phyloP scores from a whole-genome alignment of 2,888 invertebrate species.

The Drosophila picticornis region DNA sequence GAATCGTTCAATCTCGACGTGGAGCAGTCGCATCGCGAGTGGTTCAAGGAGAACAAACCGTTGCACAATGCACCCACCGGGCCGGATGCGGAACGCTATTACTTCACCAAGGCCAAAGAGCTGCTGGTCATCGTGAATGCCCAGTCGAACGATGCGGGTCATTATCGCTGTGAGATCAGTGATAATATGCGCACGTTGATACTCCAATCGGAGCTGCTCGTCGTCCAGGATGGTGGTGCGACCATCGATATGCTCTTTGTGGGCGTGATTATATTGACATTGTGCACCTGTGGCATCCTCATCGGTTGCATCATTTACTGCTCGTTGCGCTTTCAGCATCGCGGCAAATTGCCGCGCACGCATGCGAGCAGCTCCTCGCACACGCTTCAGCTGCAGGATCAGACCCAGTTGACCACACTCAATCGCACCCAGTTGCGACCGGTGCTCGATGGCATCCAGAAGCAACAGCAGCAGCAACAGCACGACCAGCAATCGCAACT shows the following conservation, averaged over 20 bases:
- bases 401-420: constrained; percentile 80
- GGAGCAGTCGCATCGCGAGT: constrained; percentile 85
- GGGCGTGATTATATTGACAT: constrained; percentile 95
- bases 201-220: constrained; percentile 76
- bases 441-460: constrained; percentile 49
- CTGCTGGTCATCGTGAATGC: constrained; percentile 94
- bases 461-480: constrained; percentile 34
- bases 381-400: constrained; percentile 70
- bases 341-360: constrained; percentile 65
- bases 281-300: constrained; percentile 91
- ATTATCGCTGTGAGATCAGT: constrained; percentile 95
- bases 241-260: constrained; percentile 86
- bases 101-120: constrained; percentile 94
- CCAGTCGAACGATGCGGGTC: constrained; percentile 91
- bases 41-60: constrained; percentile 93
- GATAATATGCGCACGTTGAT: constrained; percentile 86
- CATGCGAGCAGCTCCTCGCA: constrained; percentile 59
- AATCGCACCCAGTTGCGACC: constrained; percentile 77
- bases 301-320: constrained; percentile 90
- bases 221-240: constrained; percentile 75
- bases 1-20: constrained; percentile 89
- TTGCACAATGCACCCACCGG: constrained; percentile 86
- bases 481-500: constrained; percentile 43
- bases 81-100: constrained; percentile 89
- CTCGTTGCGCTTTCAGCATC: constrained; percentile 70